Conservation (phyloP, 1,140 invertebrate species). For the Fopius arisanus region DNA sequence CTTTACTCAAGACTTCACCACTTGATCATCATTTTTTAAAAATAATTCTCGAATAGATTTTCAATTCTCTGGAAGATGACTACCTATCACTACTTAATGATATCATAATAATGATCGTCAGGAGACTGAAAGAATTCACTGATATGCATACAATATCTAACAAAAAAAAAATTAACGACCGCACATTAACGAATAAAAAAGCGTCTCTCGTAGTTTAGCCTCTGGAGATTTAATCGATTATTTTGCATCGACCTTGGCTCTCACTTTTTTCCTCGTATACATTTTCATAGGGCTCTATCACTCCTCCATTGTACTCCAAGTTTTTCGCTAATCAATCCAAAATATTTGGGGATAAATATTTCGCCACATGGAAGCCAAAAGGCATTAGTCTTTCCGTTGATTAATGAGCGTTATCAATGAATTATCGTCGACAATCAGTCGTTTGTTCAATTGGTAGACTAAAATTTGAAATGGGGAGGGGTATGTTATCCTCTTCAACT, state of each 20-base stretch:
- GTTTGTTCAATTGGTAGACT: too few species aligned
- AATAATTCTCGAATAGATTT: neutral
- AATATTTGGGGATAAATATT: too few species aligned
- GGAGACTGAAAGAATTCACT: neutral
- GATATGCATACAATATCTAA: neutral
- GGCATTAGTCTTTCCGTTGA: neutral
- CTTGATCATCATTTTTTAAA: too few species aligned
- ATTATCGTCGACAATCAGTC: neutral
- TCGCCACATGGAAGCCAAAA: slow-evolving; percentile 1
- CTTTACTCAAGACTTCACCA: too few species aligned
- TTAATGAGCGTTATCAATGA: neutral
- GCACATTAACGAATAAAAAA: neutral
- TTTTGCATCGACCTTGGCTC: too few species aligned
- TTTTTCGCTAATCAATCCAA: too few species aligned
- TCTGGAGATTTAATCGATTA: neutral
- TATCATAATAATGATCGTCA: neutral
- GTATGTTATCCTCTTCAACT: too few species aligned
- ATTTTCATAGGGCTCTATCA: too few species aligned
- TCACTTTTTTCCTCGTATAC: too few species aligned
- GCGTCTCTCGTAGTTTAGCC: neutral
- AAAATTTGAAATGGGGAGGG: too few species aligned
- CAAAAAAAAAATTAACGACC: neutral
- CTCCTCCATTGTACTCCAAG: too few species aligned
- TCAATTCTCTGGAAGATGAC: neutral
- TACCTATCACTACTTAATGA: neutral